phyloP scores from a whole-genome alignment of 2,113 vertebrate species.

The Peromyscus maniculatus region DNA sequence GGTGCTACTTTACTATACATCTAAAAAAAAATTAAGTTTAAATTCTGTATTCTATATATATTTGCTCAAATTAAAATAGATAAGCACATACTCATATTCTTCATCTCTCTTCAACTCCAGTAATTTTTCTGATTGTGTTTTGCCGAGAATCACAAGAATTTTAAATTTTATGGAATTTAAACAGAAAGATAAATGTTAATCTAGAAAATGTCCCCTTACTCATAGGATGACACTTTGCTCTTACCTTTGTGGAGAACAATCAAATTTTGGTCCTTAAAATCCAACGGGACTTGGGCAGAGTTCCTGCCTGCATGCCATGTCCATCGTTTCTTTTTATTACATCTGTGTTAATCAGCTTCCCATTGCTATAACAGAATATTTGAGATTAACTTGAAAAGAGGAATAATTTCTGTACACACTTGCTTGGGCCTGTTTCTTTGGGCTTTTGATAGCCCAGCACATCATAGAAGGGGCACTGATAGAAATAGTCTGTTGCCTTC shows the following conservation, averaged over 20 bases:
- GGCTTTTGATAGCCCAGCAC: not conserved
- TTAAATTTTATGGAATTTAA: too few species aligned
- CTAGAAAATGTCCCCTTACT: not conserved
- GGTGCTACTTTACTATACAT: too few species aligned
- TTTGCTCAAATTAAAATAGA: not conserved
- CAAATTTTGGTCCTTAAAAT: not conserved
- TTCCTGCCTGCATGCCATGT: too few species aligned
- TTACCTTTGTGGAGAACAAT: not conserved
- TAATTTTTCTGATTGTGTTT: not conserved
- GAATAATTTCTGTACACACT: not conserved
- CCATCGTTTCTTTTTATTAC: not conserved
- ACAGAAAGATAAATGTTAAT: not conserved
- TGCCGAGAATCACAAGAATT: not conserved
- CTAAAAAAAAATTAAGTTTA: not conserved
- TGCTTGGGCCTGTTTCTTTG: not conserved
- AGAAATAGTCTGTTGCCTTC: not conserved
- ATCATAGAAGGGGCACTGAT: not conserved
- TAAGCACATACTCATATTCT: not conserved
- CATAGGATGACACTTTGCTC: too few species aligned
- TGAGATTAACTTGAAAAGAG: not conserved
- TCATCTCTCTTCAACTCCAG: not conserved
- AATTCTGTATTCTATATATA: not conserved
- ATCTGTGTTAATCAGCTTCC: not conserved
- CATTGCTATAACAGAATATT: not conserved
- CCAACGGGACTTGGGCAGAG: not conserved